Evolutionary conservation across 2,797 vertebrate species (phyloP), one percentile per base, ranked within the genome.

Genomic region (Xerus rutilus): DNA sequence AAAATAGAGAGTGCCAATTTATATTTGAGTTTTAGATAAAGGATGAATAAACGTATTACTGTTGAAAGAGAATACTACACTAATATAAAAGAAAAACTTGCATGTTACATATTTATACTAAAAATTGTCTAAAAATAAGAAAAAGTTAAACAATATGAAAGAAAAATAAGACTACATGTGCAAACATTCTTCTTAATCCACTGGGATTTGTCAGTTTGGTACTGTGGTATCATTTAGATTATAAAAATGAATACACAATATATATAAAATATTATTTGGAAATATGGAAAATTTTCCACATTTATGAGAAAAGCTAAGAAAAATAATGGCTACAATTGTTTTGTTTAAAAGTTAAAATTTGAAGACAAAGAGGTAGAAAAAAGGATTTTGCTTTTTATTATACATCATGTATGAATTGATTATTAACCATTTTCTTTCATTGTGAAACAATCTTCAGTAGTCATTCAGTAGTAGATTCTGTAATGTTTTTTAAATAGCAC

Each of bases 351-450:
- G 93, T 35, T 21, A 30, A 2, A 20, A 88, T 72, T 64, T 59
- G 28, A 62, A 25, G 9, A 13, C 25, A 35, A 69, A 59, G 2
- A 74, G 8, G 6, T 49, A 57, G 14, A 89, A 57, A 9, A 65
- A 54, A 47, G 4, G 4, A 45, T 74, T 86, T 89, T 65, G 11
- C 3, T 79, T 74, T 86, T 89, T 35, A 49, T 45, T 35, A 86
- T 57, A 52, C 30, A 0, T 59, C 78, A 25, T 35, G 4, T 30
- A 74, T 73, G 28, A 32, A 10, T 69, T 91, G 49, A 89, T 83
- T 94, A 59, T 32, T 86, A 79, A 69, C 17, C 35, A 28, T 17
- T 96, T 93, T 78, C 18, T 86, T 92, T 81, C 72, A 57, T 5
- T 54, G 5, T 17, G 18, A 86, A 49, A n/a, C 45, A 69, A 14